A percentile compares a stretch with the other conserved stretches of the same genome.
Evolutionary conservation across 2,888 invertebrate genomes (phyloP).

Genomic region (Phasia obesa): DNA sequence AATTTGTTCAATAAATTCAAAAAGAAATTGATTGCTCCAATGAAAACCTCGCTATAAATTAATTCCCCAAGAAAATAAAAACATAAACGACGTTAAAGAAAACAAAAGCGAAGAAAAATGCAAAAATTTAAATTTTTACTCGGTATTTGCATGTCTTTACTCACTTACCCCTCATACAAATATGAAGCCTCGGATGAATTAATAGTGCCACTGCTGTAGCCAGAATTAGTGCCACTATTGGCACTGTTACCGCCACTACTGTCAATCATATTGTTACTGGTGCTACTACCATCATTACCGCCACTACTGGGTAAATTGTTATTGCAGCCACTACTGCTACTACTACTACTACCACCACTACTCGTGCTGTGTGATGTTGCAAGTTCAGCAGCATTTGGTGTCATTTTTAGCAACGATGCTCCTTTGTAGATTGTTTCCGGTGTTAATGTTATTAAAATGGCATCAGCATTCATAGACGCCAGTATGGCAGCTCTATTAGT

Average conservation of each 20-base stretch:
- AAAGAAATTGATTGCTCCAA: conserved; percentile 38
- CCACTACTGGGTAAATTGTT: conserved; percentile 50
- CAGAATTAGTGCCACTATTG: conserved; percentile 53
- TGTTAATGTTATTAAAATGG: conserved; percentile 82
- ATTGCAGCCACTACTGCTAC: conserved; percentile 46
- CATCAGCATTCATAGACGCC: conserved; percentile 70
- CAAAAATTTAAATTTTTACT: conserved; percentile 29
- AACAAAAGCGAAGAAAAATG: not conserved
- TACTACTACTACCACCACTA: conserved; percentile 53
- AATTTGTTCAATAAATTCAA: not conserved
- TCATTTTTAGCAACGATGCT: conserved; percentile 80
- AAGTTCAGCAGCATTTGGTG: conserved; percentile 74
- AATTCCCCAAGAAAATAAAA: conserved; percentile 27
- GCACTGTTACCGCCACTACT: conserved; percentile 52
- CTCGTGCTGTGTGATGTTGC: conserved; percentile 60
- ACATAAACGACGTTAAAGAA: not conserved
- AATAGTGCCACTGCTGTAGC: conserved; percentile 66
- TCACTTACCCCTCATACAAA: conserved; percentile 80
- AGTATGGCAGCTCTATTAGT: conserved; percentile 59
- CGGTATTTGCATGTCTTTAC: not conserved
- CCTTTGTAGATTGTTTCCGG: conserved; percentile 82
- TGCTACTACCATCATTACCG: conserved; percentile 59
- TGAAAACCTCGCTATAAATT: conserved; percentile 36
- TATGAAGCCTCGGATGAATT: conserved; percentile 76
- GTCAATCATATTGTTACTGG: conserved; percentile 63